Conservation (phyloP, 2,888 invertebrate genomes). For the Athripsodes cinereus region DNA sequence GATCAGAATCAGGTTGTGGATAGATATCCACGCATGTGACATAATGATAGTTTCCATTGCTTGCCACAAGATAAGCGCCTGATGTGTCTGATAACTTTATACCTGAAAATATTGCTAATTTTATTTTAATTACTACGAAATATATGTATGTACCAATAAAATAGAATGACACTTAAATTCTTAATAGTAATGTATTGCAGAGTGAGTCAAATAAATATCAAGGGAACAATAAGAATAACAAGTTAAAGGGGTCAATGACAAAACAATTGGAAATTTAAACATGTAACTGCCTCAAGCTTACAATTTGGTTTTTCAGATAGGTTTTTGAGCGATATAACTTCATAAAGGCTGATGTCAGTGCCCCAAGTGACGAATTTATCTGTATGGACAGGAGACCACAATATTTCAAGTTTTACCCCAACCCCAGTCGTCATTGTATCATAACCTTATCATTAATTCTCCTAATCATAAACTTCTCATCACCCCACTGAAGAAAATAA, state of each 20-base stretch:
- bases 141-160: neutral
- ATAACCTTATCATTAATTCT: neutral
- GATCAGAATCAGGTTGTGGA: conserved; percentile 68
- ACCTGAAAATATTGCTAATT: conserved; percentile 39
- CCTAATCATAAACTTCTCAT: neutral
- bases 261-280: too few species aligned
- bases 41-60: conserved; percentile 68
- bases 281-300: conserved; percentile 30
- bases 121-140: neutral
- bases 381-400: conserved; percentile 76
- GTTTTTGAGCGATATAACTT: conserved; percentile 60
- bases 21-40: conserved; percentile 86
- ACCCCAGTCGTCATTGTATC: conserved; percentile 37
- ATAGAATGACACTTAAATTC: neutral
- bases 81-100: conserved; percentile 63
- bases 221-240: neutral
- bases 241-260: neutral
- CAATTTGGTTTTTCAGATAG: conserved; percentile 46
- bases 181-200: too few species aligned
- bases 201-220: too few species aligned
- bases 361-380: conserved; percentile 89
- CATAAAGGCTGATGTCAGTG: conserved; percentile 82
- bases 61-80: conserved; percentile 64
- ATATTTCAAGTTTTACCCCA: conserved; percentile 68
- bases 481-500: neutral